Evolutionary conservation across 2,113 vertebrate species (phyloP).

Genomic region (Protobothrops flavoviridis): DNA sequence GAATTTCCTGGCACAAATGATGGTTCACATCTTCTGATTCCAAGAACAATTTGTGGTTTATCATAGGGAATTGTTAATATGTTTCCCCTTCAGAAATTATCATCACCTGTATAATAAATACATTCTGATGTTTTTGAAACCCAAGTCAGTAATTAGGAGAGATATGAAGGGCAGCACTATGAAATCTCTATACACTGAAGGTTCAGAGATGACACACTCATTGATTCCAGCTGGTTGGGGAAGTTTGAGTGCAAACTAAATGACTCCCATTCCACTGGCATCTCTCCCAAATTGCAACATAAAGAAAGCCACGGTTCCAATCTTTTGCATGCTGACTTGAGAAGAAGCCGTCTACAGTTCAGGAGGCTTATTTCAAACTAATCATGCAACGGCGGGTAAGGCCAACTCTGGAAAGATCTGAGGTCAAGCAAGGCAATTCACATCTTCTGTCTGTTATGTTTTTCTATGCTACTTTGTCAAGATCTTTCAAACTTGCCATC

Average conservation of each 20-base stretch:
- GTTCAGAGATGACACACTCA: not conserved
- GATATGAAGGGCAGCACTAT: not conserved
- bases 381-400: not conserved
- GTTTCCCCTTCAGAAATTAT: not conserved
- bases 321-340: not conserved
- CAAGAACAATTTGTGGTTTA: constrained; percentile 40
- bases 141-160: not conserved
- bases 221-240: not conserved
- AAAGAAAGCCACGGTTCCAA: not conserved
- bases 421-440: not conserved
- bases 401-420: not conserved
- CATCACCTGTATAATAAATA: not conserved
- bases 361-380: not conserved
- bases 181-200: not conserved
- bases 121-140: not conserved
- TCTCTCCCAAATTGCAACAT: not conserved
- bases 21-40: constrained; percentile 7
- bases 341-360: not conserved
- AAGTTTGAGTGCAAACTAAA: not conserved
- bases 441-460: not conserved
- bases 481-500: not conserved
- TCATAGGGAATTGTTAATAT: constrained; percentile 16
- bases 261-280: not conserved
- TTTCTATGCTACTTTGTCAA: not conserved
- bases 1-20: not conserved